phyloP scores from a whole-genome alignment of 2,888 invertebrate genomes.

The Odontocerum albicorne region DNA sequence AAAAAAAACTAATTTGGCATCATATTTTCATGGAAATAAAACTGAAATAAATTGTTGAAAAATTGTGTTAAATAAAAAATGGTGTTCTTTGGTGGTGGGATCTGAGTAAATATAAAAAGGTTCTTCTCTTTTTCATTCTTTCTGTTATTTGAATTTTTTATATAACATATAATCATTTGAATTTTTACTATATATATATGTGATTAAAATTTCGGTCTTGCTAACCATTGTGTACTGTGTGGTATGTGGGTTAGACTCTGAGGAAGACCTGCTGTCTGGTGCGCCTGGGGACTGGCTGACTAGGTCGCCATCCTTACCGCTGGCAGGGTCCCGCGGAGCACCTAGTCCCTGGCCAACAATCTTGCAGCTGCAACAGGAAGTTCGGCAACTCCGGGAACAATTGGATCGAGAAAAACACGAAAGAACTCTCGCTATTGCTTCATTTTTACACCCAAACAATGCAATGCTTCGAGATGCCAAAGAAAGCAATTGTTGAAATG shows the following conservation, averaged over 20 bases:
- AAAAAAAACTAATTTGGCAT: no score
- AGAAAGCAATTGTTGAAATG: slow-evolving; percentile 53
- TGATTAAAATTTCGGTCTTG: no score
- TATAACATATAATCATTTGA: background rate
- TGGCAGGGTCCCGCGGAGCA: slow-evolving; percentile 48
- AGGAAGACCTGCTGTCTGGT: slow-evolving; percentile 46
- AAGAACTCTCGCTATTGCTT: slow-evolving; percentile 51
- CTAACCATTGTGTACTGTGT: slow-evolving; percentile 3
- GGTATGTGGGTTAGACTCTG: slow-evolving; percentile 46
- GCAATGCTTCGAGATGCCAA: slow-evolving; percentile 51
- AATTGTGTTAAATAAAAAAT: no score
- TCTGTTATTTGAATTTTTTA: no score
- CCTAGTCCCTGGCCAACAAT: slow-evolving; percentile 78
- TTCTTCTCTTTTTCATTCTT: no score
- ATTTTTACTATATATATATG: no score
- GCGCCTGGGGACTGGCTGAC: slow-evolving; percentile 50
- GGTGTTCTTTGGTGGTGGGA: no score
- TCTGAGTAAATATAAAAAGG: no score
- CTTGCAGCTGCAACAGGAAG: slow-evolving; percentile 73
- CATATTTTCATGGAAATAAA: no score
- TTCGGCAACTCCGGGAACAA: slow-evolving; percentile 65
- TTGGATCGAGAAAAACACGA: slow-evolving; percentile 69
- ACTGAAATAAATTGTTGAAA: no score
- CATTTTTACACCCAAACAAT: slow-evolving; percentile 48
- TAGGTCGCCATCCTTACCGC: slow-evolving; percentile 54